These are phyloP conservation scores for Amphipoea oculea DNA, from an alignment of 2,888 invertebrate species.

Conservation along the genomic window DNA sequence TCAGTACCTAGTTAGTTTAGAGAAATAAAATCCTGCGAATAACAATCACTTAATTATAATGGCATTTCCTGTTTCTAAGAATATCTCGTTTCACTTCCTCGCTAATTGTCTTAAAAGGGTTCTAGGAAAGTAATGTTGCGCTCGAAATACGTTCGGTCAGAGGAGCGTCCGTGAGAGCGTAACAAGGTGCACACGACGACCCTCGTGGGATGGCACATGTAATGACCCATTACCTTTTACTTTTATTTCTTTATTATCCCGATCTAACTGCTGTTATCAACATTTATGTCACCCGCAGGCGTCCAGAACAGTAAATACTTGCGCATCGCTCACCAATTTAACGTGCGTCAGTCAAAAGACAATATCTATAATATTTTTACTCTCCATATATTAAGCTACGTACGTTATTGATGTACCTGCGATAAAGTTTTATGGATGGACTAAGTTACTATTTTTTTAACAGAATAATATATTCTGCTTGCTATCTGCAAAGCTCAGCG, in stretches of 20 bases:
- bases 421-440: conserved; percentile 43
- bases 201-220: conserved; percentile 76
- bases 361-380: conserved; percentile 76
- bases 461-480: conserved; percentile 10
- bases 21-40: conserved; percentile 23
- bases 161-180: conserved; percentile 81
- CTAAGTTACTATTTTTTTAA: conserved; percentile 26
- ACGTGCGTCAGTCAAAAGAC: conserved; percentile 75
- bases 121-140: conserved; percentile 77
- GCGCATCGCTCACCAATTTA: conserved; percentile 73
- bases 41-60: conserved; percentile 50
- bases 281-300: conserved; percentile 80
- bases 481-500: conserved; percentile 25
- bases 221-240: conserved; percentile 82
- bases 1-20: not conserved
- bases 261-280: conserved; percentile 80
- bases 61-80: conserved; percentile 55
- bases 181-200: conserved; percentile 79
- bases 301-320: conserved; percentile 74
- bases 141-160: conserved; percentile 75
- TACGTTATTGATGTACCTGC: conserved; percentile 63
- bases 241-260: conserved; percentile 80
- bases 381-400: conserved; percentile 69
- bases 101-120: conserved; percentile 76
- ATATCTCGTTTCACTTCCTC: conserved; percentile 73